These are phyloP conservation scores for Albula goreensis DNA, from an alignment of 2,113 vertebrate species.

Conservation along the genomic window DNA sequence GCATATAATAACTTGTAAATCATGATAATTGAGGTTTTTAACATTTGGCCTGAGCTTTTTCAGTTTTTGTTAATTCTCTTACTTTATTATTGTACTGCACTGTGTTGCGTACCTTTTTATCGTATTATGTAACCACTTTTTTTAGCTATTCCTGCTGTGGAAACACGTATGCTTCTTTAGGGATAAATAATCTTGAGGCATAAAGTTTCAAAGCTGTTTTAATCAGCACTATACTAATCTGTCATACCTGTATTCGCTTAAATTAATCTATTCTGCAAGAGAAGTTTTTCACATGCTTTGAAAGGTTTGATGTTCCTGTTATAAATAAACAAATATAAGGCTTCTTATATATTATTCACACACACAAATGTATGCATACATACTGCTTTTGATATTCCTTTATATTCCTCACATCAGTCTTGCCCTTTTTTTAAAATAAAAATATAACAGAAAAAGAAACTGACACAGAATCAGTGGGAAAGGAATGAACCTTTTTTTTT, in stretches of 20 bases:
- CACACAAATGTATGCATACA: neutral
- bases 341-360: neutral
- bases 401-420: too few species aligned
- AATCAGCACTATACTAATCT: neutral
- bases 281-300: neutral
- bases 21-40: too few species aligned
- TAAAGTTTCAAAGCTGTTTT: too few species aligned
- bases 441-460: neutral
- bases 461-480: conserved; percentile 1
- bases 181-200: too few species aligned
- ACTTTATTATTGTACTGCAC: too few species aligned
- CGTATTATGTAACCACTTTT: too few species aligned
- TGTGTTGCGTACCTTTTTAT: too few species aligned
- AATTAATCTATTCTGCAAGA: neutral
- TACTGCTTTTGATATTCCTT: neutral
- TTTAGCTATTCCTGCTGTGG: too few species aligned
- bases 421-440: neutral
- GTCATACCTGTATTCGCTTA: neutral
- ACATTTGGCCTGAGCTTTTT: too few species aligned
- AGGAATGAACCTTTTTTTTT: too few species aligned
- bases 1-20: neutral
- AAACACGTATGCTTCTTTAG: too few species aligned
- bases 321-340: neutral
- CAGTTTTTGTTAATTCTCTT: too few species aligned
- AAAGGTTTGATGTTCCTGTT: neutral